Evolutionary conservation across 2,113 vertebrate genomes (phyloP).

Genomic region (Nansenia antarctica): DNA sequence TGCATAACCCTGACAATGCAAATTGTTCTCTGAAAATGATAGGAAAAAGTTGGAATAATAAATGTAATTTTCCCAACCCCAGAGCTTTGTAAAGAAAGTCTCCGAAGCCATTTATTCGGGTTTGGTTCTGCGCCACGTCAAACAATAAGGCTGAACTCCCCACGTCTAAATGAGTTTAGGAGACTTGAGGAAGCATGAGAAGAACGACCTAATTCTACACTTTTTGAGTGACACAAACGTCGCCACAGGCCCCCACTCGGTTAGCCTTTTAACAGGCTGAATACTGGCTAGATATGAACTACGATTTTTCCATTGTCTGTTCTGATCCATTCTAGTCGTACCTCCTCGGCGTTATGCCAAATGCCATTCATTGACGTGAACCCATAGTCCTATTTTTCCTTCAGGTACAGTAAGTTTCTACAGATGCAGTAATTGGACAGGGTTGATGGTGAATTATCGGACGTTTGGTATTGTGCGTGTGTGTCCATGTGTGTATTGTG

Average conservation of each 20-base stretch:
- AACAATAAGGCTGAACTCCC: constrained; percentile 36
- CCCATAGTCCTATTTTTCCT: no score
- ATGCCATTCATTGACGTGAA: no score
- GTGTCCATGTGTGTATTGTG: constrained; percentile 11
- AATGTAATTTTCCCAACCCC: constrained; percentile 31
- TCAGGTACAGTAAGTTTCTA: no score
- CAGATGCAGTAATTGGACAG: background rate
- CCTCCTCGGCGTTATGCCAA: no score
- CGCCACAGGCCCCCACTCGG: no score
- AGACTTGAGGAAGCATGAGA: constrained; percentile 3
- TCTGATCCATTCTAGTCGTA: no score
- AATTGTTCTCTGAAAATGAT: constrained; percentile 62
- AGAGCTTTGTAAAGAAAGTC: constrained; percentile 41
- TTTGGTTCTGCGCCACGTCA: constrained; percentile 13
- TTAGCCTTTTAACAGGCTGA: no score
- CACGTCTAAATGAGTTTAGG: constrained; percentile 26
- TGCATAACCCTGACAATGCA: constrained; percentile 54
- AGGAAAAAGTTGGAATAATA: constrained; percentile 42
- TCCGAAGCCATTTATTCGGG: constrained; percentile 4
- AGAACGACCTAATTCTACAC: no score
- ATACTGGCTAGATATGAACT: no score
- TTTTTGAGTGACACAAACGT: no score
- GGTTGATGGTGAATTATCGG: constrained; percentile 2
- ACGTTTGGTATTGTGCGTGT: background rate
- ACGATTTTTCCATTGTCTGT: no score